Base-by-base conservation (phyloP, 2,113 vertebrate species). In the Rhinopithecus roxellana region DNA sequence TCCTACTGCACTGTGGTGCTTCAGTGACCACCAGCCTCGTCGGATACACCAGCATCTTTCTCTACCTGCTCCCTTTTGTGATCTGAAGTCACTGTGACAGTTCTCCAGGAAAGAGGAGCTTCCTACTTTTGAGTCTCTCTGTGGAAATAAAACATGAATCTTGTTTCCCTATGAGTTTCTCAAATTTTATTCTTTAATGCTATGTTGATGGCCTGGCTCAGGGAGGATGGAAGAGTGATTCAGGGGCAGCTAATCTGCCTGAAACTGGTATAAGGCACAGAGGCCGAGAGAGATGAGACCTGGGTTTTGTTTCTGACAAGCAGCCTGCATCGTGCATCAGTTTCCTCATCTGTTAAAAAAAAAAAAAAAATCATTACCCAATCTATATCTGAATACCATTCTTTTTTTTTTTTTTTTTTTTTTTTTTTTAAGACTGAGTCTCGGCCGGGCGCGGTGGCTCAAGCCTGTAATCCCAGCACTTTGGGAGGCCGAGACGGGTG, bases 91-190 rank as follows among this genome's bases (percentile, higher is more conserved):
- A 20, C 43, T 0, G 8, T 48, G 77, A 82, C 40, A 8, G 1
- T 8, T 83, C 78, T 78, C 86, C 32, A 57, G 81, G 38, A 48
- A 70, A 78, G 35, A 48, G n/a, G 30, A 22, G 2, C 1, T 18
- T 69, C 55, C 79, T 55, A 13, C 93, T 93, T 75, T 84, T 52
- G 43, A 74, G 52, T 93, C 88, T 93, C 52, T 89, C 78, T 55
- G 45, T 82, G 70, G 83, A 97, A 97, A 97, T 98, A 98, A 98
- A 98, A 91, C 45, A 70, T 3, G 14, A 67, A 48, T 81, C 81
- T 93, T 77, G n/a, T 55, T 96, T 69, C 90, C 80, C 38, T 20
- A 45, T 22, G 45, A 64, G 61, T 64, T 85, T 32, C 23, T 78
- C 48, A 13, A 38, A 27, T 23, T 59, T 70, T 85, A 8, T 97